phyloP scores from a whole-genome alignment of 1,140 invertebrate genomes.

The Pogonus chalceus region DNA sequence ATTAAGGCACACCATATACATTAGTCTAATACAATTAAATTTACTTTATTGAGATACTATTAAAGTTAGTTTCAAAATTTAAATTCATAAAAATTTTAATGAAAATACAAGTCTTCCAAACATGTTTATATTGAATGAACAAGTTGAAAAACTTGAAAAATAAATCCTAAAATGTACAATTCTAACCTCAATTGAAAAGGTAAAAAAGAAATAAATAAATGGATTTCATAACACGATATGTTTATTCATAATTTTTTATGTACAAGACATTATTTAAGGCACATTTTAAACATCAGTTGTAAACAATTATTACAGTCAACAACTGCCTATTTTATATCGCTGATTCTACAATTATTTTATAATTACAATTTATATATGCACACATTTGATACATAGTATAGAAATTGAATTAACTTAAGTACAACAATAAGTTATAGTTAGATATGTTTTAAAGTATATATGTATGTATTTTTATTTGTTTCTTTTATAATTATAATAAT shows the following conservation, averaged over 20 bases:
- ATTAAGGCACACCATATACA: too few species aligned
- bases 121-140: too few species aligned
- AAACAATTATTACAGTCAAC: background rate
- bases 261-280: slow-evolving; percentile 7
- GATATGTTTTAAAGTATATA: too few species aligned
- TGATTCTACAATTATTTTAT: slow-evolving; percentile 2
- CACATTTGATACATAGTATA: background rate
- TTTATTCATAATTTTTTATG: slow-evolving; percentile 2
- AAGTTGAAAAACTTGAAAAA: too few species aligned
- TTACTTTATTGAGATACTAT: too few species aligned
- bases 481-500: too few species aligned
- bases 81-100: too few species aligned
- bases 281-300: slow-evolving; percentile 1
- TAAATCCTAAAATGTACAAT: too few species aligned
- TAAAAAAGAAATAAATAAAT: background rate
- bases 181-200: background rate
- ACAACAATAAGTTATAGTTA: background rate
- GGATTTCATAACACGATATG: slow-evolving; percentile 3
- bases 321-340: background rate
- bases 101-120: too few species aligned
- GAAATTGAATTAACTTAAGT: slow-evolving; percentile 2
- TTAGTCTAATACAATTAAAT: too few species aligned
- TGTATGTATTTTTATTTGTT: too few species aligned
- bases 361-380: background rate
- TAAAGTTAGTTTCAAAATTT: too few species aligned